Base-by-base conservation (phyloP, 1,140 invertebrate genomes). In the Bombus superbus region DNA sequence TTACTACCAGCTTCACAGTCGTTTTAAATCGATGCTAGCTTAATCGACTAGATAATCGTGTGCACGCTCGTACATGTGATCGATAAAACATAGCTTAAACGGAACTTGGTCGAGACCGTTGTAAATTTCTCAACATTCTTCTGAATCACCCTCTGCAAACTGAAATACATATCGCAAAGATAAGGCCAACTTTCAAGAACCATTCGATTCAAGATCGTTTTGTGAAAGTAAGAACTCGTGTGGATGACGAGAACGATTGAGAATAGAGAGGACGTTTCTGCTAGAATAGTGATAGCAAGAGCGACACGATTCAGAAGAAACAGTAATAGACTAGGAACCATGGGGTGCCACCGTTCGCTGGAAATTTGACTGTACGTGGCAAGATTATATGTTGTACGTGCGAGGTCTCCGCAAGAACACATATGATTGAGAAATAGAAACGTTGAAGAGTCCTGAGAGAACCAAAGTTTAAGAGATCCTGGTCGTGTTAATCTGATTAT, bases 171-270 rank as follows among this genome's bases (percentile, higher is more conserved):
- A 28, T 76, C n/a, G 0, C 35, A 13, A 15, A 22, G 47, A 53
- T 53, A 53, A 53, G 47, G 5, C 73, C 1, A 57, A 89, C 80
- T 89, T 89, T 89, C 84, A 89, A 80, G 57, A 76, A 25, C 1
- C 32, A 35, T 3, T 38, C 18, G 66, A 2, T 38, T 73, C n/a
- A 28, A 66, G 59, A 89, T 74, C 18, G 40, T 79, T 13, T 76
- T 25, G 35, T 18, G 28, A 10, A 62, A 62, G 28, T n/a, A n/a
- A 62, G 59, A n/a, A 62, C n/a, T 59, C 57, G 3, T 5, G 28
- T 13, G 6, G 64, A 35, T 53, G 18, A 53, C 47, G 47, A 53
- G 47, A 53, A 53, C 22, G 18, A 22, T 53, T 53, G 47, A 53
- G 18, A 53, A 53, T 53, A 22, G 47, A 53, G 18, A 53, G 18